Conservation (phyloP, 1,140 invertebrate species). For the Neuroterus valhalla region DNA sequence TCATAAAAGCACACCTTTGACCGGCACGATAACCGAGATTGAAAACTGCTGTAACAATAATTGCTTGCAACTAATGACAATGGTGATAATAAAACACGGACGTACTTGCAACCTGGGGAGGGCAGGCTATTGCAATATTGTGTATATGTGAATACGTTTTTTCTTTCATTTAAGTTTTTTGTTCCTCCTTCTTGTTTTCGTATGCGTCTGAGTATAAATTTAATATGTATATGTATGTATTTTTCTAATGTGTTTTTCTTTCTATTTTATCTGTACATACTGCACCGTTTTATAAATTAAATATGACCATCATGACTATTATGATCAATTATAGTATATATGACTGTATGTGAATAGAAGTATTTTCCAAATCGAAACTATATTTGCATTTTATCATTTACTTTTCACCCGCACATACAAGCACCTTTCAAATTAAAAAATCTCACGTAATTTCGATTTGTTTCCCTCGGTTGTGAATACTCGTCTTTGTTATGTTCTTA, state of each 20-base stretch:
- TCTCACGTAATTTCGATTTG: conserved; percentile 49
- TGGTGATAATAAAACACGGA: conserved; percentile 45
- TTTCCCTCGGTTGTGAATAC: conserved; percentile 54
- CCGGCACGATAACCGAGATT: neutral
- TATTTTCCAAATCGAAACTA: conserved; percentile 64
- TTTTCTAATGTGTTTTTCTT: conserved; percentile 43
- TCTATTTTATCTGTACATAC: conserved; percentile 35
- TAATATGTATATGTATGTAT: conserved; percentile 52
- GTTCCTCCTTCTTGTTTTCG: conserved; percentile 46
- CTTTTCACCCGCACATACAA: conserved; percentile 48
- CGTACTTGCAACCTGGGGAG: conserved; percentile 69
- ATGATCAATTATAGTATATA: conserved; percentile 43
- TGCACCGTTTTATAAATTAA: conserved; percentile 55
- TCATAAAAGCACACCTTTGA: neutral
- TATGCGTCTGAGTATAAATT: conserved; percentile 51
- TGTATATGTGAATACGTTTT: conserved; percentile 53
- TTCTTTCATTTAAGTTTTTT: conserved; percentile 36
- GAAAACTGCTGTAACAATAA: conserved; percentile 46
- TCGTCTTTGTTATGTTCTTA: conserved; percentile 32
- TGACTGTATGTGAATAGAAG: conserved; percentile 68
- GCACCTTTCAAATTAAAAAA: conserved; percentile 43
- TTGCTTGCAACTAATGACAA: conserved; percentile 67
- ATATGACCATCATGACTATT: conserved; percentile 39
- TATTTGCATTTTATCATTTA: conserved; percentile 67
- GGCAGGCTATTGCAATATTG: conserved; percentile 57